phyloP scores from a whole-genome alignment of 1,140 invertebrate species.

The Dreissena polymorpha region DNA sequence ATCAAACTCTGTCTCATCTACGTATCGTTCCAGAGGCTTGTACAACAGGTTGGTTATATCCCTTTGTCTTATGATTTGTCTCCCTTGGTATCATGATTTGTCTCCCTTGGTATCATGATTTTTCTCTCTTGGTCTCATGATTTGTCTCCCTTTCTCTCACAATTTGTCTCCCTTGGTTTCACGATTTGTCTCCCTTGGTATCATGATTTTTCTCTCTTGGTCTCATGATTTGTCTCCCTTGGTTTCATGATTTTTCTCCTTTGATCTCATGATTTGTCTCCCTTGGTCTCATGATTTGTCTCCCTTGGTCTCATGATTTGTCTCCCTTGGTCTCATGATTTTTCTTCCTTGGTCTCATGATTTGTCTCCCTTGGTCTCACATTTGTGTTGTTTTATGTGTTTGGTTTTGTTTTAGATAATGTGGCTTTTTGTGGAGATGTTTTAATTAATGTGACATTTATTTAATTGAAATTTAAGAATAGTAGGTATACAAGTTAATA shows the following conservation, averaged over 20 bases:
- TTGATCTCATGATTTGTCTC: no score
- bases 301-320: no score
- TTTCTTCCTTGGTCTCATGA: not conserved
- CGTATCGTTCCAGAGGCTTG: conserved; percentile 87
- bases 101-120: not conserved
- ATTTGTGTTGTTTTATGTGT: no score
- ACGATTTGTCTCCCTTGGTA: not conserved
- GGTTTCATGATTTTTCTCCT: not conserved
- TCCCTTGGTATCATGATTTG: not conserved
- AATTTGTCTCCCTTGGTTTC: no score
- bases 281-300: not conserved
- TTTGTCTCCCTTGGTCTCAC: not conserved
- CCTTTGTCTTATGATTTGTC: not conserved
- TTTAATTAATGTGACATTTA: no score
- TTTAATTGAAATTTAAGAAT: no score
- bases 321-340: not conserved
- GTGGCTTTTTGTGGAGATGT: no score
- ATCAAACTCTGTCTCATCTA: conserved; percentile 84
- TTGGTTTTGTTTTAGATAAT: no score
- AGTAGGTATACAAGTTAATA: no score
- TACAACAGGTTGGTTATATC: conserved; percentile 81
- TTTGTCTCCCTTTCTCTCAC: not conserved
- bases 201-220: not conserved
- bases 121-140: no score
- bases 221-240: conserved; percentile 4